Evolutionary conservation across 2,113 vertebrate genomes (phyloP).

Genomic region (Phocoena phocoena): DNA sequence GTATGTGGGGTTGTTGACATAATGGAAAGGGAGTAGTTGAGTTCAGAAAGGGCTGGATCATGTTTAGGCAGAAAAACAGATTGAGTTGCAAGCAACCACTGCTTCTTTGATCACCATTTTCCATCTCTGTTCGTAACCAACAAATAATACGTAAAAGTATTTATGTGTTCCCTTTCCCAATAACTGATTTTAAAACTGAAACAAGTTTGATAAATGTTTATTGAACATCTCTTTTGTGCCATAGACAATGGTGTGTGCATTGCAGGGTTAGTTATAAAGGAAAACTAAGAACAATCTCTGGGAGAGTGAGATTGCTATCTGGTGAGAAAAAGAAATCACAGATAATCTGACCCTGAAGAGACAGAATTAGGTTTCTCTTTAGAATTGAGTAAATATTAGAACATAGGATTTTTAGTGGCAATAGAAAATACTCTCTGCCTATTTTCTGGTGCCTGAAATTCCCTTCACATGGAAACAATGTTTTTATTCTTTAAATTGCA

Average conservation of each 20-base stretch:
- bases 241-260: neutral
- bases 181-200: constrained; percentile 22
- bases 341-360: neutral
- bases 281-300: neutral
- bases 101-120: neutral
- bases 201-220: neutral
- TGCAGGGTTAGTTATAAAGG: constrained; percentile 8
- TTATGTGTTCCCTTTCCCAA: neutral
- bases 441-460: neutral
- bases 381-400: neutral
- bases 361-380: constrained; percentile 35
- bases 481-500: neutral
- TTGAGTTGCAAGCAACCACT: neutral
- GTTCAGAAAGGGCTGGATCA: neutral
- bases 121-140: neutral
- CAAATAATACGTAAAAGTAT: neutral
- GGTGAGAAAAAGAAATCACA: neutral
- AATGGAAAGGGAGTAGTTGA: neutral
- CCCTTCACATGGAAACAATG: neutral
- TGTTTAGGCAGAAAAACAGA: neutral
- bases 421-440: neutral
- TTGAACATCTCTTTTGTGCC: neutral
- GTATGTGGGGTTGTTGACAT: neutral
- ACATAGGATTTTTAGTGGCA: neutral
- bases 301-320: neutral